Conservation (phyloP, 2,797 vertebrate species). For the Rhodeus uyekii region DNA sequence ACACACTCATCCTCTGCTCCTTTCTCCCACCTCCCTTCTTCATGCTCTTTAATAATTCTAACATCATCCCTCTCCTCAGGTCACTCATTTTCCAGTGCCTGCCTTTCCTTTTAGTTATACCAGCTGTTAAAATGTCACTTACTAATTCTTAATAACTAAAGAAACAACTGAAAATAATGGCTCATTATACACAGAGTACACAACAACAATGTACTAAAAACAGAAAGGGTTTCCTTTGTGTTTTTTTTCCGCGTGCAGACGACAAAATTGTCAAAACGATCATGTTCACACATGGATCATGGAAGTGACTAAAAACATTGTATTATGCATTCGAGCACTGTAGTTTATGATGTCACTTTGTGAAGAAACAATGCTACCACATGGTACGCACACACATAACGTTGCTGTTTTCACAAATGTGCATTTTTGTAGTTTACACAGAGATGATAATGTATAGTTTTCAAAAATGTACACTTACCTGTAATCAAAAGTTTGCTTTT, state of each 20-base stretch:
- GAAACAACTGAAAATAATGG: neutral
- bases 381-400: too few relatives aligned
- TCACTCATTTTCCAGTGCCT: constrained; percentile 55
- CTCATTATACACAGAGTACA: neutral
- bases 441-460: too few relatives aligned
- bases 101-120: constrained; percentile 27
- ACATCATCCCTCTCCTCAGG: constrained; percentile 65
- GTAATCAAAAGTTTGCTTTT: too few relatives aligned
- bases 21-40: constrained; percentile 38
- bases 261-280: neutral
- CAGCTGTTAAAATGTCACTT: constrained; percentile 17
- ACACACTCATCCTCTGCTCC: constrained; percentile 39
- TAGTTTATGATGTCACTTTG: neutral
- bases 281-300: neutral
- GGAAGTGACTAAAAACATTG: neutral
- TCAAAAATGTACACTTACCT: too few relatives aligned
- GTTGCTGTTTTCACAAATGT: too few relatives aligned
- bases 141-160: neutral
- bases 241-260: neutral
- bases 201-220: neutral
- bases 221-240: neutral
- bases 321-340: neutral
- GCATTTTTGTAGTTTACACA: too few relatives aligned
- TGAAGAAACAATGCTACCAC: neutral
- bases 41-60: constrained; percentile 57